These are phyloP conservation scores for Sturnus vulgaris DNA, from an alignment of 2,113 vertebrate genomes.

Conservation along the genomic window DNA sequence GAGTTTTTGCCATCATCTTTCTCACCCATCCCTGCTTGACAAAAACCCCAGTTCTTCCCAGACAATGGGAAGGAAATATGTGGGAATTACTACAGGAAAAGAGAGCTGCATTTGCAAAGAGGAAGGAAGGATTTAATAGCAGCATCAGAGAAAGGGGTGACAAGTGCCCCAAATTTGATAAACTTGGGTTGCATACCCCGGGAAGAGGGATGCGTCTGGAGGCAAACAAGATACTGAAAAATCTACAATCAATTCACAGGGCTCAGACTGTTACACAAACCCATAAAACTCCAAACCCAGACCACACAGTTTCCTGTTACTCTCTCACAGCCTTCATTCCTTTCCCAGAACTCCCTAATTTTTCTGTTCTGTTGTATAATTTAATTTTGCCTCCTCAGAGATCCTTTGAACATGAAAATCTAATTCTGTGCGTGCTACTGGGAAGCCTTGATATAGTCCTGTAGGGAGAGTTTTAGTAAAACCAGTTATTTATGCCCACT, in stretches of 20 bases:
- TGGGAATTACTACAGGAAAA: neutral
- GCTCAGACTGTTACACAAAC: neutral
- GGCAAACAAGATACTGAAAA: neutral
- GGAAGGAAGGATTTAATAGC: neutral
- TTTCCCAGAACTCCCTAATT: neutral
- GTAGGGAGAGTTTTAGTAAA: slow-evolving; percentile 9
- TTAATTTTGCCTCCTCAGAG: slow-evolving; percentile 44
- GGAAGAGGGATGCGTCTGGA: neutral
- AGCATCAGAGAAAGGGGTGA: neutral
- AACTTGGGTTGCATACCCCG: neutral
- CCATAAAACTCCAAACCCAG: neutral
- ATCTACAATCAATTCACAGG: neutral
- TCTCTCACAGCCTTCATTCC: neutral
- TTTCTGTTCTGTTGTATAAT: slow-evolving; percentile 12
- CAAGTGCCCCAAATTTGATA: neutral
- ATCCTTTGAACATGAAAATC: slow-evolving; percentile 29
- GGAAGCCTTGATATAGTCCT: slow-evolving; percentile 31
- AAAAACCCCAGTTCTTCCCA: neutral
- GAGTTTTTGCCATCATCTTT: neutral
- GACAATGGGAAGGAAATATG: neutral
- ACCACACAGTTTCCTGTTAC: neutral
- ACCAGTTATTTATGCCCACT: slow-evolving; percentile 7
- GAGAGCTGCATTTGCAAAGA: neutral
- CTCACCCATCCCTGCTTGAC: neutral
- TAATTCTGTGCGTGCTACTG: slow-evolving; percentile 34